A percentile compares a stretch with the other conserved stretches of the same genome.
phyloP scores from a whole-genome alignment of 2,113 vertebrate genomes.

The Oryzias melastigma region DNA sequence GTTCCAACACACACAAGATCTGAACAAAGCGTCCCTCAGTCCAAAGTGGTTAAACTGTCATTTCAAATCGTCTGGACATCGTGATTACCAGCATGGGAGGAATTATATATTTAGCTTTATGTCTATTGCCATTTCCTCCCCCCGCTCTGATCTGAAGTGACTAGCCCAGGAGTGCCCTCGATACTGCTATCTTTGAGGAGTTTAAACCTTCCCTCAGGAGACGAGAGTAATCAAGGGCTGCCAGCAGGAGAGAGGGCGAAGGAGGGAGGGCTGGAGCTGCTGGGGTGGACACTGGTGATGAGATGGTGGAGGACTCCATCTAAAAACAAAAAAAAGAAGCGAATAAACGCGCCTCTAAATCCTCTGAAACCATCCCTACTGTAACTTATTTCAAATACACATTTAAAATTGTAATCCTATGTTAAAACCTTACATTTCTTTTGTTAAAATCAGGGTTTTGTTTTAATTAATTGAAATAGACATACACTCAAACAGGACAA shows the following conservation, averaged over 20 bases:
- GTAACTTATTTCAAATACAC: too few relatives aligned
- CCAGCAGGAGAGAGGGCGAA: constrained; percentile 44
- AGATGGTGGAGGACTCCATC: constrained; percentile 14
- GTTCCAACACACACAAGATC: constrained; percentile 37
- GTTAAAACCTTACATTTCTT: too few relatives aligned
- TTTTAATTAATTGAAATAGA: too few relatives aligned
- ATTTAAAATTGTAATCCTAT: too few relatives aligned
- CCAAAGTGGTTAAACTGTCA: constrained; percentile 90
- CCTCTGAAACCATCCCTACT: neutral
- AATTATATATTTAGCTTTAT: constrained; percentile 87
- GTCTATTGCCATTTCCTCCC: constrained; percentile 91
- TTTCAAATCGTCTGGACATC: constrained; percentile 82
- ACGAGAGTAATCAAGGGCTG: constrained; percentile 73
- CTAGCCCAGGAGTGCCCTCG: constrained; percentile 71
- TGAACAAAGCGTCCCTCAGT: constrained; percentile 79
- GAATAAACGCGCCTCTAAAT: neutral
- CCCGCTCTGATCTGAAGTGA: constrained; percentile 84
- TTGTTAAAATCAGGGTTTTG: neutral
- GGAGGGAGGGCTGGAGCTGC: constrained; percentile 23
- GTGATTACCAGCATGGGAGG: constrained; percentile 87
- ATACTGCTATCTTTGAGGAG: constrained; percentile 72
- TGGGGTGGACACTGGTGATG: constrained; percentile 28
- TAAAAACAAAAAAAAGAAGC: constrained; percentile 18
- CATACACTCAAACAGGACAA: too few relatives aligned
- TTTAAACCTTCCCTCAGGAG: constrained; percentile 63